A percentile compares a stretch with the other conserved stretches of the same genome.
Conservation (phyloP, 2,113 vertebrate species). For the Sylvietta virens region DNA sequence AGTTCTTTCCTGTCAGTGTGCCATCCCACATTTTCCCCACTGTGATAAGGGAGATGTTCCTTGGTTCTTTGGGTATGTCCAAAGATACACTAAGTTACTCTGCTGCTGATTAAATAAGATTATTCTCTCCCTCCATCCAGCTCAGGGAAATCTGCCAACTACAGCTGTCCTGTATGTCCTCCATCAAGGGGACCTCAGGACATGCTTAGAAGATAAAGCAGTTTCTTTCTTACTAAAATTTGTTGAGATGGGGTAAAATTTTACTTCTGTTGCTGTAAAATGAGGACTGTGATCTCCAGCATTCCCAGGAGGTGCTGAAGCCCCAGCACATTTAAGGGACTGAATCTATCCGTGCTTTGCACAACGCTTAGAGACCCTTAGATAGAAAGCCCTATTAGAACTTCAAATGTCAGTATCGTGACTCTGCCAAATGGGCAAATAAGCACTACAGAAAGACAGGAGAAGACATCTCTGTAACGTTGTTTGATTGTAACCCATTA, state of each 20-base stretch:
- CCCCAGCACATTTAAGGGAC: background rate
- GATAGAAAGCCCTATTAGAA: background rate
- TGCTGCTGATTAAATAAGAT: background rate
- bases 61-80: background rate
- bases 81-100: background rate
- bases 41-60: background rate
- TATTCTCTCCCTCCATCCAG: background rate
- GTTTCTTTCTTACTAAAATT: background rate
- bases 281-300: background rate
- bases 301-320: background rate
- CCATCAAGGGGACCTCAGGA: background rate
- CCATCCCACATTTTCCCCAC: background rate
- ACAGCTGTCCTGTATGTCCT: background rate
- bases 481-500: conserved; percentile 9
- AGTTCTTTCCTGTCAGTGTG: background rate
- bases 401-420: background rate
- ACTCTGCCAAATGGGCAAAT: background rate
- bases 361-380: background rate
- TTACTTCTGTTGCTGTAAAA: background rate
- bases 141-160: background rate
- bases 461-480: background rate
- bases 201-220: background rate
- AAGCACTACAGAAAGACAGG: background rate
- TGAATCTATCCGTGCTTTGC: background rate
- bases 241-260: background rate